Conservation (phyloP, 1,140 invertebrate species). For the Teleogryllus occipitalis region DNA sequence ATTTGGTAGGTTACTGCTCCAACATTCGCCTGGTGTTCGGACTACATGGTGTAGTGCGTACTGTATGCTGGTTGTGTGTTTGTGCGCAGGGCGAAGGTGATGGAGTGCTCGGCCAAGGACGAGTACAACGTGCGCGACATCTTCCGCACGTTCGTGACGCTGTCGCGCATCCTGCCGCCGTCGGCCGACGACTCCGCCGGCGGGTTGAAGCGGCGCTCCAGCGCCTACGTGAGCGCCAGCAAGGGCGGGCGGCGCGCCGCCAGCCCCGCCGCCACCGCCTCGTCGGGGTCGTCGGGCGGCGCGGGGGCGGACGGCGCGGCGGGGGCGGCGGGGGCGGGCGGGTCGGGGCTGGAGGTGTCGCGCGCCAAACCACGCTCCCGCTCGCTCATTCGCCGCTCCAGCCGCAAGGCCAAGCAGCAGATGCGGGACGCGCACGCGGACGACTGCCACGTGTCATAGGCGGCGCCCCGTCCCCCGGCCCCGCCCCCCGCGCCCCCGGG, state of each 20-base stretch:
- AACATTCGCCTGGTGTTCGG: too few species aligned
- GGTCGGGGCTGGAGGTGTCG: constrained; percentile 28
- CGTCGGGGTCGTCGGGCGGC: constrained; percentile 31
- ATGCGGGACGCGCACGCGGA: constrained; percentile 59
- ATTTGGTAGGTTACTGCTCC: too few species aligned
- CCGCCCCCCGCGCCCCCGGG: too few species aligned
- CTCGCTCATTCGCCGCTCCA: constrained; percentile 67
- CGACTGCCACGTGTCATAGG: constrained; percentile 62
- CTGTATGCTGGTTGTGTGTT: background rate
- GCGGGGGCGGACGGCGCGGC: constrained; percentile 33
- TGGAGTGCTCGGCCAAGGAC: constrained; percentile 76
- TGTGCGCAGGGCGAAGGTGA: constrained; percentile 53
- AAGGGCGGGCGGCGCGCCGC: constrained; percentile 38
- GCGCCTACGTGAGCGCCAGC: constrained; percentile 57
- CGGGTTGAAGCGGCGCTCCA: constrained; percentile 58
- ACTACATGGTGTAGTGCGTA: too few species aligned
- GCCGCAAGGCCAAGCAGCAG: constrained; percentile 70
- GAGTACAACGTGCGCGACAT: constrained; percentile 69
- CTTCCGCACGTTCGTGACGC: constrained; percentile 59
- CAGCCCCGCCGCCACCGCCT: constrained; percentile 34
- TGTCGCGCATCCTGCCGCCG: constrained; percentile 55
- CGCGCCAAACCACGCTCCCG: constrained; percentile 56
- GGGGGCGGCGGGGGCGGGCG: constrained; percentile 26
- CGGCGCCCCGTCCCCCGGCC: too few species aligned
- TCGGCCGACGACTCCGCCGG: constrained; percentile 46